These are phyloP conservation scores for Polydrusus tereticollis DNA, from an alignment of 2,888 invertebrate species.

Conservation along the genomic window DNA sequence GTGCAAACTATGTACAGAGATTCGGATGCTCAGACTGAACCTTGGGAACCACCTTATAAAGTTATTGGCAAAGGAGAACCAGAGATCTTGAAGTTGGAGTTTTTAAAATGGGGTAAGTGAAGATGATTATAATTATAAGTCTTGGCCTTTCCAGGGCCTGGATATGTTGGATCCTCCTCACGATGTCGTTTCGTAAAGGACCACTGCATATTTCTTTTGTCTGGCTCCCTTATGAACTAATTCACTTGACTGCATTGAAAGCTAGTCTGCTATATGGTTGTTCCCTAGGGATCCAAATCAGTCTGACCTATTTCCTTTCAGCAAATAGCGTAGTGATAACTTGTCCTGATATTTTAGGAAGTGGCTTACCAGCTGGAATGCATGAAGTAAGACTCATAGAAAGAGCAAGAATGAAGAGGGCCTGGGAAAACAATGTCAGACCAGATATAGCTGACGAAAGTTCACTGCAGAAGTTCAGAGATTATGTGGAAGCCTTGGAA, in stretches of 20 bases:
- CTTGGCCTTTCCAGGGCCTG: no score
- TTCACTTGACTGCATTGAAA: no score
- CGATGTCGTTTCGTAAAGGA: no score
- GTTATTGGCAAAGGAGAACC: constrained; percentile 69
- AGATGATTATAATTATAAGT: no score
- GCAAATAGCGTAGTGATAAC: no score
- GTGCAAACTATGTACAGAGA: constrained; percentile 82
- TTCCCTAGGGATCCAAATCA: no score
- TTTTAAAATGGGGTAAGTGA: constrained; percentile 64
- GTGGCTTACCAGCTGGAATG: constrained; percentile 74
- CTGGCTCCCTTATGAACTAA: no score
- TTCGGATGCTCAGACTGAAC: constrained; percentile 81
- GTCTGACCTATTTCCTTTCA: no score
- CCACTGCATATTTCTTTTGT: no score
- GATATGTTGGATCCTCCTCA: no score
- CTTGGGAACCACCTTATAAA: constrained; percentile 79
- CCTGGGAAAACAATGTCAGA: constrained; percentile 74
- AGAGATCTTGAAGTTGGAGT: constrained; percentile 76
- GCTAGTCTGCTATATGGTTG: no score
- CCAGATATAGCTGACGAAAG: constrained; percentile 68
- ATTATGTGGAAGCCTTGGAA: constrained; percentile 84
- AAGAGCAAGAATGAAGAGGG: constrained; percentile 75
- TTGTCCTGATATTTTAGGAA: no score
- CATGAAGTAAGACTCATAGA: constrained; percentile 77
- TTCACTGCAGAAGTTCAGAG: constrained; percentile 73